phyloP scores from a whole-genome alignment of 2,113 vertebrate species.

The Mormyrus iriodes region DNA sequence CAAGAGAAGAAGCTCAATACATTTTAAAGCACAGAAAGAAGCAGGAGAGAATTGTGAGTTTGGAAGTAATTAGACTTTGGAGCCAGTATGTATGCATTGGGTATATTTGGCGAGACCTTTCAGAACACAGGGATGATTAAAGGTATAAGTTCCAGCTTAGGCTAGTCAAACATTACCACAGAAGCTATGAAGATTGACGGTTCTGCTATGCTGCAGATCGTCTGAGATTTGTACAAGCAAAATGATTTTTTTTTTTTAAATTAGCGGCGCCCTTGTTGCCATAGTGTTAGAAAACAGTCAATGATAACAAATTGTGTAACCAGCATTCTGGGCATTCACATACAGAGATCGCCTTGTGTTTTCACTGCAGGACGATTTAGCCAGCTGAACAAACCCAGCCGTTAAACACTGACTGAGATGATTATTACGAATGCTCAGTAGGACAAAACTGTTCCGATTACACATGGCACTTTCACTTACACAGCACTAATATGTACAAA shows the following conservation, averaged over 20 bases:
- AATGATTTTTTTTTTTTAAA: too few relatives aligned
- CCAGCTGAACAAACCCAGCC: not conserved
- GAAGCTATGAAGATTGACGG: not conserved
- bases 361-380: not conserved
- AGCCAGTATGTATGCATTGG: not conserved
- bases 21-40: constrained; percentile 22
- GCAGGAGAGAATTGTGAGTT: not conserved
- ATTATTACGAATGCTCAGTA: not conserved
- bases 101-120: not conserved
- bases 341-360: not conserved
- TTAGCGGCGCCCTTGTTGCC: constrained; percentile 9
- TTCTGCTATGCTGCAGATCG: not conserved
- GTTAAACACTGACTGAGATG: not conserved
- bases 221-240: not conserved
- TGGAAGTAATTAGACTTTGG: not conserved
- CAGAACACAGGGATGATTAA: not conserved
- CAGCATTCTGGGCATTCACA: not conserved
- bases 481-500: not conserved
- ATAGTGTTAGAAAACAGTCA: constrained; percentile 24
- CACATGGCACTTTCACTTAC: not conserved
- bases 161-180: not conserved
- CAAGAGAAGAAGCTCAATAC: not conserved
- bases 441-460: not conserved
- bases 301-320: constrained; percentile 21
- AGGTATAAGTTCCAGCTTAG: not conserved